A percentile compares a stretch with the other conserved stretches of the same genome.
Evolutionary conservation across 2,888 invertebrate genomes (phyloP).

Genomic region (Cloeon dipterum): DNA sequence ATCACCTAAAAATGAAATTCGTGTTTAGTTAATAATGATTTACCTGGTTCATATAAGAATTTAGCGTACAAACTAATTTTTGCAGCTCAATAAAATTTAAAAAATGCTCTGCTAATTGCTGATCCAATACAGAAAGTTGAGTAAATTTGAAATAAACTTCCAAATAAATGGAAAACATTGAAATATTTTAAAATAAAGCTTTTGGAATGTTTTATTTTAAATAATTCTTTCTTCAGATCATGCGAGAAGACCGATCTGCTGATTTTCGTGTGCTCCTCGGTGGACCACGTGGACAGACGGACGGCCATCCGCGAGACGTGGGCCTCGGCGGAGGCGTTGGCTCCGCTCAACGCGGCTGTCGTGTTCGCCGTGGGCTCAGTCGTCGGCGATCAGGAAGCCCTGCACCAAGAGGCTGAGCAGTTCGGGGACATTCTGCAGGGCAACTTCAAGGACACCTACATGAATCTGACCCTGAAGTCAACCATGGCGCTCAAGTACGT

Average conservation of each 20-base stretch:
- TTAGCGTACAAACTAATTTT: too few relatives aligned
- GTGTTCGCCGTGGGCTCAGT: not conserved
- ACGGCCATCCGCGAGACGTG: not conserved
- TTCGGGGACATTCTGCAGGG: not conserved
- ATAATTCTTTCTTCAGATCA: too few relatives aligned
- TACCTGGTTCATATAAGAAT: too few relatives aligned
- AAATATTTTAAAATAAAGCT: too few relatives aligned
- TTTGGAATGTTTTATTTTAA: too few relatives aligned
- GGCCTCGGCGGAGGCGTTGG: not conserved
- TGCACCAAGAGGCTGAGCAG: not conserved
- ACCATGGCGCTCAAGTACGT: slow-evolving; percentile 1
- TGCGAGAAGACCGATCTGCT: not conserved
- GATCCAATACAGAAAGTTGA: too few relatives aligned
- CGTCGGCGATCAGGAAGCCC: not conserved
- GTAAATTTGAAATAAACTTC: too few relatives aligned
- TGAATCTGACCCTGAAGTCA: not conserved
- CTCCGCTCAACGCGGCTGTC: not conserved
- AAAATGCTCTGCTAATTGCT: too few relatives aligned
- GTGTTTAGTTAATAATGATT: too few relatives aligned
- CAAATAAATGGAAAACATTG: too few relatives aligned
- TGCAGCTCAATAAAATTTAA: too few relatives aligned
- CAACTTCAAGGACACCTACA: not conserved
- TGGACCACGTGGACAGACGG: not conserved
- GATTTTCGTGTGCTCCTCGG: not conserved
- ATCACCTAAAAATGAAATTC: too few relatives aligned